Evolutionary conservation across 2,797 vertebrate genomes (phyloP).

Genomic region (Rhinatrema bivittatum): DNA sequence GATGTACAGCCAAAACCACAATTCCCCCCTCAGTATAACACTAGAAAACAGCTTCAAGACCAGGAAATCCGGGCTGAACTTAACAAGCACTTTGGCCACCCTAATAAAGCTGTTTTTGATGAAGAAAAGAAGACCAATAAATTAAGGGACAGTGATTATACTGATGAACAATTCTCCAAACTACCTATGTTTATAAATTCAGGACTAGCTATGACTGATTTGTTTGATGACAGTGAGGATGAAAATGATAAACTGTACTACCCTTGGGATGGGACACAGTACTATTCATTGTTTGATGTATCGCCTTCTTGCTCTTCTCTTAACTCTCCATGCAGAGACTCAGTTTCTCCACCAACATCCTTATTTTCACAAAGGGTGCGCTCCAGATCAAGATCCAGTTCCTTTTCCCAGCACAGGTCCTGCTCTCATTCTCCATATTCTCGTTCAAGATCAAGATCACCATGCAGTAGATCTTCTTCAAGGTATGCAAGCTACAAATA

Average conservation of each 20-base stretch:
- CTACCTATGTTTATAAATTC: slow-evolving; percentile 81
- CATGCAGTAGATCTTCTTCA: slow-evolving; percentile 81
- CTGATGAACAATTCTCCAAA: slow-evolving; percentile 67
- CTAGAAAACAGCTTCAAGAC: slow-evolving; percentile 86
- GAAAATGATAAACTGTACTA: slow-evolving; percentile 84
- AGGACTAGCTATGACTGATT: slow-evolving; percentile 74
- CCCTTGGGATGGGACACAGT: slow-evolving; percentile 86
- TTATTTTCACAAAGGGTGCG: slow-evolving; percentile 73
- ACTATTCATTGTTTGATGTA: slow-evolving; percentile 86
- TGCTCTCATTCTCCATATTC: slow-evolving; percentile 81
- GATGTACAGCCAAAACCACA: slow-evolving; percentile 52
- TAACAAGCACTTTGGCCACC: slow-evolving; percentile 96
- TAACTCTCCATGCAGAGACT: slow-evolving; percentile 88
- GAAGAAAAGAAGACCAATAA: slow-evolving; percentile 62
- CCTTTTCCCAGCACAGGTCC: slow-evolving; percentile 68
- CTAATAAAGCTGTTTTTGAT: slow-evolving; percentile 78
- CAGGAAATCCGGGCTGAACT: slow-evolving; percentile 96
- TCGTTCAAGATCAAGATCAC: slow-evolving; percentile 88
- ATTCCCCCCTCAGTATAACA: slow-evolving; percentile 50
- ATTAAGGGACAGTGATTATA: slow-evolving; percentile 64
- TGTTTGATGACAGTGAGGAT: slow-evolving; percentile 80
- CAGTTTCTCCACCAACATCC: slow-evolving; percentile 83
- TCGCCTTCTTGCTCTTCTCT: slow-evolving; percentile 90
- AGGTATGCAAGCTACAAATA: slow-evolving; percentile 55
- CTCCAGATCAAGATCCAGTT: slow-evolving; percentile 71